Evolutionary conservation across 2,888 invertebrate species (phyloP), one percentile per base, ranked within the genome.

Genomic region (Callimorpha dominula): DNA sequence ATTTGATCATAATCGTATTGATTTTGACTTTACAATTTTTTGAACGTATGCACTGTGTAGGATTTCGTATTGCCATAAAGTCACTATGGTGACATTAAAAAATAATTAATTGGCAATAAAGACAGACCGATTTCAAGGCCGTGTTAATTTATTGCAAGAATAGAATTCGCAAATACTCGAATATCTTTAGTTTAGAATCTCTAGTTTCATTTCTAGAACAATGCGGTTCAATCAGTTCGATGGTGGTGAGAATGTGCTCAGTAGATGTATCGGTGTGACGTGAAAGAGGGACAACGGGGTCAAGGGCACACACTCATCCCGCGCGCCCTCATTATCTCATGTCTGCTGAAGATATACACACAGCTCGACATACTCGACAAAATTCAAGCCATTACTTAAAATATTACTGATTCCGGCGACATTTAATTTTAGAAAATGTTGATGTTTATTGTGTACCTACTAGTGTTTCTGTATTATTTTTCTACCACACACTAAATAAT

Each of bases 291-390:
- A 5, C n/a, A 17, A 43, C 15, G 66, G 64, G 83, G 79, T 78
- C 78, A 82, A 75, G 81, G 81, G 68, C 77, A 40, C 67, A 31
- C 31, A 60, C 69, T 65, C 71, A 64, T 72, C 57, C 57, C 69
- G 65, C 60, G 71, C 72, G 66, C 42, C 65, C 73, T 72, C 71
- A 71, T 74, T 64, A 77, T 60, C 54, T 65, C 17, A 49, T 12
- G 20, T 31, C 17, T 31, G 54, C 42, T 17, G 12, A 6, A 20
- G 68, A 40, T 40, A 15, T 17, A n/a, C 40, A 31, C 40, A 42
- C 66, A n/a, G 3, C n/a, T 54, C n/a, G n/a, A n/a, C n/a, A 42
- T 52, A 11, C 49, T 12, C 20, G 31, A 46, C 49, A 15, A 46
- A 43, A 64, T 42, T 63, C 14, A 15, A 49, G 49, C 31, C 15